Evolutionary conservation across 2,113 vertebrate genomes (phyloP).

Genomic region (Shinisaurus crocodilurus): DNA sequence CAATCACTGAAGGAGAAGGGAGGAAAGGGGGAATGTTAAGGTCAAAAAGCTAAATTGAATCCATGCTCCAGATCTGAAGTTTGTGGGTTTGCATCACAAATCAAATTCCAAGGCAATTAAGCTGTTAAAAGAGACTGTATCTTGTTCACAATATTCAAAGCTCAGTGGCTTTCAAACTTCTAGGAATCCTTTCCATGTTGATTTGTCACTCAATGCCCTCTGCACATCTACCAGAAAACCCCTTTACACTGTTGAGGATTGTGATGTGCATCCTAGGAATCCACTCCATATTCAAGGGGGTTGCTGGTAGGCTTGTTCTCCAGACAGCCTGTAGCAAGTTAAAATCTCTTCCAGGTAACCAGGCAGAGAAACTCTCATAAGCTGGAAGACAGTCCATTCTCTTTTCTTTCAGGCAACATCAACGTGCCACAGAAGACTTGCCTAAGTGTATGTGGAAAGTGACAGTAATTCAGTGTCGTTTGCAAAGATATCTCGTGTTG

Average conservation of each 20-base stretch:
- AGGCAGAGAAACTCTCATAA: not conserved
- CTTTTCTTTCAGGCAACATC: not conserved
- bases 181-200: not conserved
- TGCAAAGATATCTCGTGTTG: too few relatives aligned
- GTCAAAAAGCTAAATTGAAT: constrained; percentile 23
- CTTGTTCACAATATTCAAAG: not conserved
- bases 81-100: not conserved
- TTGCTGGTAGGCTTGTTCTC: not conserved
- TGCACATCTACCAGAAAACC: not conserved
- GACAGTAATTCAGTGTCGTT: too few relatives aligned
- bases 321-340: not conserved
- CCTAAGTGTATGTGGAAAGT: not conserved
- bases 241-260: not conserved
- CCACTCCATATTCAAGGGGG: not conserved
- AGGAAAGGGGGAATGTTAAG: constrained; percentile 36
- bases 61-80: not conserved
- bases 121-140: fast-evolving
- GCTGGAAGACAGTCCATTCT: not conserved
- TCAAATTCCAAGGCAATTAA: not conserved
- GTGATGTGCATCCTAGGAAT: not conserved
- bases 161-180: not conserved
- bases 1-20: constrained; percentile 13
- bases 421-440: not conserved
- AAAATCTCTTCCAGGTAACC: not conserved
- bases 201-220: not conserved